Percentiles rank a stretch among this genome's conserved stretches.
These are phyloP conservation scores for Lottia gigantea DNA, from an alignment of 2,888 invertebrate species.

Conservation along the genomic window DNA sequence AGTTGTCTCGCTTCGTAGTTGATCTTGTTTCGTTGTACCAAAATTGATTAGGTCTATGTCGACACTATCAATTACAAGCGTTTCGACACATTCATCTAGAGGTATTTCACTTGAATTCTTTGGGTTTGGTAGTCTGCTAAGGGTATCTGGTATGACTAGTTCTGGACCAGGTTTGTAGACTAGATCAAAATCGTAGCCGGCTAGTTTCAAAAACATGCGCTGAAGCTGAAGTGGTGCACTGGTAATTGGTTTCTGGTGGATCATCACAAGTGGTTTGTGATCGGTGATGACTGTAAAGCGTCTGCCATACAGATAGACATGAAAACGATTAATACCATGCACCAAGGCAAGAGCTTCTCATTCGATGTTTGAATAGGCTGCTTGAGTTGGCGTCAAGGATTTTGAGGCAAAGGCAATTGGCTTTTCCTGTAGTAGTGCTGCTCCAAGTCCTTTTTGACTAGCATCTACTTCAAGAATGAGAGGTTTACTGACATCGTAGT, in stretches of 20 bases:
- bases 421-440: conserved; percentile 38
- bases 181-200: conserved; percentile 29
- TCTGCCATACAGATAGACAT: conserved; percentile 25
- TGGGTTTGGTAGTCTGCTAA: conserved; percentile 29
- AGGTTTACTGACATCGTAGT: conserved; percentile 23
- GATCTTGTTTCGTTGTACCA: conserved; percentile 5
- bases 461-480: conserved; percentile 38
- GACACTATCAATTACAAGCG: conserved; percentile 9
- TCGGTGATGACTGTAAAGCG: conserved; percentile 24
- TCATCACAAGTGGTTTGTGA: conserved; percentile 31
- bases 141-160: conserved; percentile 28
- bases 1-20: conserved; percentile 11
- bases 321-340: conserved; percentile 21
- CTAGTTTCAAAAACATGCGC: conserved; percentile 28
- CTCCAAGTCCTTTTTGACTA: conserved; percentile 39
- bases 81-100: conserved; percentile 23
- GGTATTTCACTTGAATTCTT: conserved; percentile 10
- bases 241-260: conserved; percentile 7
- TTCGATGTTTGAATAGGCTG: conserved; percentile 30
- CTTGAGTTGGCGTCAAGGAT: conserved; percentile 32
- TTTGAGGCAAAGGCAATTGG: conserved; percentile 44
- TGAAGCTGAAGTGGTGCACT: conserved; percentile 28
- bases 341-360: conserved; percentile 29
- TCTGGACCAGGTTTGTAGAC: conserved; percentile 26
- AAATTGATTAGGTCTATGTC: conserved; percentile 19